Evolutionary conservation across 2,888 invertebrate genomes (phyloP).

Genomic region (Zelleria hepariella): DNA sequence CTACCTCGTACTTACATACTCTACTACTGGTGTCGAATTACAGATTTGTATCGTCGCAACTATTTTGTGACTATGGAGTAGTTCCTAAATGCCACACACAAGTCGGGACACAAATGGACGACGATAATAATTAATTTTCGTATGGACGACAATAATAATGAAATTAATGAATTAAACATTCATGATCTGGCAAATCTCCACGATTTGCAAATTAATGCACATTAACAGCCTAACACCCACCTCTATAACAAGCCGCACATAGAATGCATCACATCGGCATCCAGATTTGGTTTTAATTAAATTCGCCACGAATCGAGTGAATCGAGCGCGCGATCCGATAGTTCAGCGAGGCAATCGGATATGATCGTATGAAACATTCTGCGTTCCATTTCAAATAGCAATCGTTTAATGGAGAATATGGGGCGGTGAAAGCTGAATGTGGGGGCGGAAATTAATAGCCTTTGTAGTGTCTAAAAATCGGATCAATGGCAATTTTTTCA

Average conservation of each 20-base stretch:
- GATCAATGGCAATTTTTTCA: too few relatives aligned
- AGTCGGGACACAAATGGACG: too few relatives aligned
- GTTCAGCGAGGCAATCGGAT: constrained; percentile 9
- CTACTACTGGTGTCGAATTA: too few relatives aligned
- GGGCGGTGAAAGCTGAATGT: background rate
- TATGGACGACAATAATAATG: too few relatives aligned
- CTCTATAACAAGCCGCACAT: background rate
- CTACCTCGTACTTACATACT: too few relatives aligned
- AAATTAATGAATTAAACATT: background rate
- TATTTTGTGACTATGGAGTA: too few relatives aligned
- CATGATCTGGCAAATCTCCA: background rate
- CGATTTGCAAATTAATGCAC: background rate
- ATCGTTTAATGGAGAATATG: background rate
- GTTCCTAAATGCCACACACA: too few relatives aligned
- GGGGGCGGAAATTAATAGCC: too few relatives aligned
- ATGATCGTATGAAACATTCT: background rate
- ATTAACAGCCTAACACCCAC: background rate
- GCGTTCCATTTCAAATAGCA: background rate
- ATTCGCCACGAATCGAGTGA: constrained; percentile 19
- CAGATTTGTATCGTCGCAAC: too few relatives aligned
- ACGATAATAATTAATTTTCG: too few relatives aligned
- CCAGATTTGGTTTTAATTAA: constrained; percentile 39
- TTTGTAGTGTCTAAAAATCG: too few relatives aligned
- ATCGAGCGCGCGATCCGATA: constrained; percentile 12
- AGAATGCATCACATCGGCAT: background rate